Percentiles rank a stretch among this genome's conserved stretches.
phyloP scores from a whole-genome alignment of 2,113 vertebrate genomes.

The Lagenorhynchus albirostris region DNA sequence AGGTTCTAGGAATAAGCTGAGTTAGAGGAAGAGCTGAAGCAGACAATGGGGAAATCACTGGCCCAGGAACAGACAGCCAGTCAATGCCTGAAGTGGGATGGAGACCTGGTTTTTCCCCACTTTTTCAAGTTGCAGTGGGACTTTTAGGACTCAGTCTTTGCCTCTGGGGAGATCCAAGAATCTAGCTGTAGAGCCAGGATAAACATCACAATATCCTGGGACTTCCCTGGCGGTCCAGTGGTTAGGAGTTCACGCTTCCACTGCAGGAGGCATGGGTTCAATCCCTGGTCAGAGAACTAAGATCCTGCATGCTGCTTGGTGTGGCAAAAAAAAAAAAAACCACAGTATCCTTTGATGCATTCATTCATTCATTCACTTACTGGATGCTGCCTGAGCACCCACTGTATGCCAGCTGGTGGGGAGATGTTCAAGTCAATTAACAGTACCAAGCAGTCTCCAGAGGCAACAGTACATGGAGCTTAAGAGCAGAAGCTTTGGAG shows the following conservation, averaged over 20 bases:
- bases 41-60: neutral
- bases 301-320: neutral
- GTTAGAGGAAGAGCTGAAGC: neutral
- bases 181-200: neutral
- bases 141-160: neutral
- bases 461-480: neutral
- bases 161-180: neutral
- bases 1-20: neutral
- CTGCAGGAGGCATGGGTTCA: neutral
- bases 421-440: neutral
- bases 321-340: neutral
- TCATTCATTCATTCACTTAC: neutral
- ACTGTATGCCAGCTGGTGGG: neutral
- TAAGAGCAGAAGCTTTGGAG: neutral
- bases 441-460: neutral
- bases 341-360: too few species aligned
- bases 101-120: neutral
- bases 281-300: neutral
- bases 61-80: neutral
- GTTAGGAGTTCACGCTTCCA: neutral
- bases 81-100: neutral
- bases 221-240: neutral
- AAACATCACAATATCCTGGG: neutral
- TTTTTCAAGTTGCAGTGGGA: neutral
- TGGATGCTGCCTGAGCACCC: neutral